Evolutionary conservation across 2,113 vertebrate genomes (phyloP).

Genomic region (Diglossa brunneiventris): DNA sequence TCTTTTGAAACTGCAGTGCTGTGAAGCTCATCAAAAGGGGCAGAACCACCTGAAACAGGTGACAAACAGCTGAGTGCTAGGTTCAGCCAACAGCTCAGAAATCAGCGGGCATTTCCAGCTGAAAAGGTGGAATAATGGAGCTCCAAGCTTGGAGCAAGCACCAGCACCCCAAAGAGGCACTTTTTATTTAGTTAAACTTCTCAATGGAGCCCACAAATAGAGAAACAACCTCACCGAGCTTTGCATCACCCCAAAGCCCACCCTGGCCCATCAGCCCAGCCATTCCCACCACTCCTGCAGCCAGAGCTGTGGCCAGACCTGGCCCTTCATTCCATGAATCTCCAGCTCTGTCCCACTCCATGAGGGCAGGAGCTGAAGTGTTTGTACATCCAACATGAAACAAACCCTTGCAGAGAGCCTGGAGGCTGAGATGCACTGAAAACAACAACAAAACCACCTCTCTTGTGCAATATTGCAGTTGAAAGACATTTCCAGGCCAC

Average conservation of each 20-base stretch:
- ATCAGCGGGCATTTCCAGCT: neutral
- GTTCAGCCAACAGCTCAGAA: neutral
- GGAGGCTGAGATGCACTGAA: neutral
- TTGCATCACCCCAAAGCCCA: neutral
- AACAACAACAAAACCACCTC: neutral
- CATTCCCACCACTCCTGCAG: neutral
- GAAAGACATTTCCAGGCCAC: neutral
- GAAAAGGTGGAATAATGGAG: neutral
- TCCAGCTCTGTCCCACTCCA: neutral
- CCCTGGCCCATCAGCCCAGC: neutral
- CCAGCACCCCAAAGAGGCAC: neutral
- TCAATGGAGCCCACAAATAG: neutral
- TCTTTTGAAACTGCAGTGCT: neutral
- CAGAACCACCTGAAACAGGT: neutral
- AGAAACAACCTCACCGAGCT: neutral
- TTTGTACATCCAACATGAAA: neutral
- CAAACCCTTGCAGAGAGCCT: neutral
- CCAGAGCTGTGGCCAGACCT: neutral
- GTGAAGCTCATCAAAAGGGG: neutral
- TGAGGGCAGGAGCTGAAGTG: neutral
- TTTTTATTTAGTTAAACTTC: neutral
- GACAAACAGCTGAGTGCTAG: neutral
- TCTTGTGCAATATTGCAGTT: neutral
- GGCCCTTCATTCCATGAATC: neutral
- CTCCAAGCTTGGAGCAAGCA: neutral